Base-by-base conservation (phyloP, 2,888 invertebrate genomes). In the Diplolepis rosae region DNA sequence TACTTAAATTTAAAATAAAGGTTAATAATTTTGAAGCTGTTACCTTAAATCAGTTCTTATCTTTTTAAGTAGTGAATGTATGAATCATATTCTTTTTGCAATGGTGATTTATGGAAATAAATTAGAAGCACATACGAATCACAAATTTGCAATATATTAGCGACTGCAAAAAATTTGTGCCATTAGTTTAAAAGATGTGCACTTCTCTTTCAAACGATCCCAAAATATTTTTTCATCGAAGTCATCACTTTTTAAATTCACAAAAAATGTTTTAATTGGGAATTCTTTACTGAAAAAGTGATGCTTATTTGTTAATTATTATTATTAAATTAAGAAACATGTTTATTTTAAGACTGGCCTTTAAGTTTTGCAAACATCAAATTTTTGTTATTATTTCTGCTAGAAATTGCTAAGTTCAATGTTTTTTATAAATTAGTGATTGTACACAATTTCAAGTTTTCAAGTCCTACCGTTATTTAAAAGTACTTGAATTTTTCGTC, bases 141-240 rank as follows among this genome's bases (percentile, higher is more conserved):
- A 61, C 24, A 35, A 24, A 35, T 61, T 39, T 39, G 35, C 35
- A 61, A 61, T 11, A 9, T 61, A 66, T 32, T 45, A 42, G 13
- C 27, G 71, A 70, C 69, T 73, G 51, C 72, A 66, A 70, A 74
- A 66, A 70, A 73, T 72, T 78, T 71, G 76, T 79, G 77, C 73
- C 75, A 77, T 71, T 71, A 13, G 65, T 75, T 76, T 65, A 27
- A 66, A 22, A 22, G 48, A 65, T 30, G 30, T 28, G 27, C 66
- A 48, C 24, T 13, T 27, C 48, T 7, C 42, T 13, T 48, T 48
- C 4, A 30, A 66, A 28, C 1, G 13, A 22, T 30, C 28, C 15
- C 13, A 28, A 45, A 50, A 27, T 61, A 35, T 39, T 39, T 35
- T 61, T 9, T 3, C 35, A 24, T 39, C 0, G n/a, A 39, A 56